Evolutionary conservation across 2,113 vertebrate species (phyloP), one percentile per base, ranked within the genome.

Genomic region (Chaetops frenatus): DNA sequence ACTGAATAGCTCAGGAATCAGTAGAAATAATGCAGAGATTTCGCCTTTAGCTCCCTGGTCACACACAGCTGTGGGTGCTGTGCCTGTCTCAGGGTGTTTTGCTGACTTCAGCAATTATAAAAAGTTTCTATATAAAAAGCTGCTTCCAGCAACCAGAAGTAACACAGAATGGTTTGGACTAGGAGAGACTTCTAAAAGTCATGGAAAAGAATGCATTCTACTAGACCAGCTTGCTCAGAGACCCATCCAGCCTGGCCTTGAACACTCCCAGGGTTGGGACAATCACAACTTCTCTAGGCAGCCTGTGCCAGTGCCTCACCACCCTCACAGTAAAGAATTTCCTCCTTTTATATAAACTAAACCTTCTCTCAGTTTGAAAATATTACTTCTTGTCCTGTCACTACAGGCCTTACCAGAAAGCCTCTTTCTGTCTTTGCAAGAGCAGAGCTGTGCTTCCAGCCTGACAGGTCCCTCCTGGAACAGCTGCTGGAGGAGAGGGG

Each of bases 361-460:
- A 47, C n/a, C 54, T 48, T 31, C 24, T 42, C 12, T 62, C 25
- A 56, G 15, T 77, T 86, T 69, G 51, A 86, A 92, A 48, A 19
- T 2, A 2, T 3, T 81, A 9, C 23, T 14, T 19, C 17, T 72
- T 72, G 22, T 89, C 33, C 29, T 69, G 35, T 31, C 28, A 20
- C 19, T 57, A 2, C 18, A 53, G 31, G 10, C 56, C 21, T 66
- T 70, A 23, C 2, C 38, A 79, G 71, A 79, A 61, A 47, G 15
- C 29, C 20, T 56, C 45, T 62, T 33, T n/a, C 21, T 14, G 8
- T 35, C 29, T 76, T 71, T 83, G 4, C 0, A 3, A 57, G 62
- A 79, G 29, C 0, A 28, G 62, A 65, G 48, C 31, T 38, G 1
- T 0, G 0, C 35, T 70, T 86, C 20, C 45, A 33, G 15, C 4